Conservation (phyloP, 2,797 vertebrate genomes). For the Spondyliosoma cantharus region DNA sequence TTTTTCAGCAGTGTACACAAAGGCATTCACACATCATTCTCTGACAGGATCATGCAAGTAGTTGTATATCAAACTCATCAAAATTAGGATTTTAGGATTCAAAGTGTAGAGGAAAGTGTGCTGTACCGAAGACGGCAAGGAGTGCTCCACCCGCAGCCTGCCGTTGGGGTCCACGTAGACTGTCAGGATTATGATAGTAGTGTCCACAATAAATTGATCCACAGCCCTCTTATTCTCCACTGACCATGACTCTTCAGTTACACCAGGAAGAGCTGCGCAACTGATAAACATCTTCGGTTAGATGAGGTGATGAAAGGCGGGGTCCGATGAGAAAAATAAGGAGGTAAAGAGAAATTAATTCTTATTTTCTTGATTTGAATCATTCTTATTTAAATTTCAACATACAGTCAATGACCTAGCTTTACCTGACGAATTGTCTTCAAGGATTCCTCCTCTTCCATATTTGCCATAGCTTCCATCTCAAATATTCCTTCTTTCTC, state of each 20-base stretch:
- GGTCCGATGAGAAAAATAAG: background rate
- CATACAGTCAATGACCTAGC: background rate
- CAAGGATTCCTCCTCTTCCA: constrained; percentile 41
- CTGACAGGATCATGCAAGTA: background rate
- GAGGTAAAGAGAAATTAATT: background rate
- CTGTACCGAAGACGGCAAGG: constrained; percentile 83
- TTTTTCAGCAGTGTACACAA: background rate
- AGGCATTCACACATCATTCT: background rate
- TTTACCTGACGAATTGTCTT: constrained; percentile 56
- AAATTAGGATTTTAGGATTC: background rate
- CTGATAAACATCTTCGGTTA: constrained; percentile 73
- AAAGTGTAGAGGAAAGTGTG: background rate
- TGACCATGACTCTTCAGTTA: constrained; percentile 82
- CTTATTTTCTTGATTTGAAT: background rate
- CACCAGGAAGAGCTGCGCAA: constrained; percentile 73
- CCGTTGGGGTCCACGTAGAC: constrained; percentile 55
- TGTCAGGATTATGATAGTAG: constrained; percentile 73
- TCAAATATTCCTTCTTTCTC: background rate
- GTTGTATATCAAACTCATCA: background rate
- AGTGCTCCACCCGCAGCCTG: constrained; percentile 77
- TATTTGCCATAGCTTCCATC: constrained; percentile 4
- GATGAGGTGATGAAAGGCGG: background rate
- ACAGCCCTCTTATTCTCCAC: constrained; percentile 78
- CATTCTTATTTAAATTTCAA: background rate
- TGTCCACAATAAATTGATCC: constrained; percentile 83